These are phyloP conservation scores for Philonicus albiceps DNA, from an alignment of 2,888 invertebrate species.

Conservation along the genomic window DNA sequence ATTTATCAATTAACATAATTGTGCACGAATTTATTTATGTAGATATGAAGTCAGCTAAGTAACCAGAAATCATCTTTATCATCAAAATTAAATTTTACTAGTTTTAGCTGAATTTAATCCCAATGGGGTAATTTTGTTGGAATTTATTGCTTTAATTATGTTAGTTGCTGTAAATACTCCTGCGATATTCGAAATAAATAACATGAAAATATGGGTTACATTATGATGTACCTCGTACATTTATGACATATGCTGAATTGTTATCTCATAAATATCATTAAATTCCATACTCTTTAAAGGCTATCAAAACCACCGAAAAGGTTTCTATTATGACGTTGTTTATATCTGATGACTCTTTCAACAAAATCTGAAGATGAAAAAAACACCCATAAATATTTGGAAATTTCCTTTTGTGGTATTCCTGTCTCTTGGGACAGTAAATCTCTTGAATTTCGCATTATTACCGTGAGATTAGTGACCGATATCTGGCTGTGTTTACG, in stretches of 20 bases:
- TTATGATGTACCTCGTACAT: neutral
- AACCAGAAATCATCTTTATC: neutral
- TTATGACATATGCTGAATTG: neutral
- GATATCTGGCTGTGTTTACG: neutral
- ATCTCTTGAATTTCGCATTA: neutral
- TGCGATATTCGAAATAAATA: neutral
- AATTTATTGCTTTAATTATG: neutral
- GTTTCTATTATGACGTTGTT: neutral
- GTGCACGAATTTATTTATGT: neutral
- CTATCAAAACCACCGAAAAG: neutral
- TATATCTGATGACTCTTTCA: neutral
- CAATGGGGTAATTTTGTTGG: neutral
- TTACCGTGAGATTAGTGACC: neutral
- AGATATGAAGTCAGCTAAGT: neutral
- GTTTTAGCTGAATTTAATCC: neutral
- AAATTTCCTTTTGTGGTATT: neutral
- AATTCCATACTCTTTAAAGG: neutral
- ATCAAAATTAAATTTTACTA: neutral
- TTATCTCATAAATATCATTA: neutral
- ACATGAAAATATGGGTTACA: neutral
- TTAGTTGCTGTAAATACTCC: neutral
- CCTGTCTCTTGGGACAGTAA: neutral
- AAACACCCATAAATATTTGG: neutral
- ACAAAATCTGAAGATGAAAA: neutral
- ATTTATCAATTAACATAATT: neutral